A percentile compares a stretch with the other conserved stretches of the same genome.
These are phyloP conservation scores for Meiosimyza decipiens DNA, from an alignment of 2,888 invertebrate species.

Conservation along the genomic window DNA sequence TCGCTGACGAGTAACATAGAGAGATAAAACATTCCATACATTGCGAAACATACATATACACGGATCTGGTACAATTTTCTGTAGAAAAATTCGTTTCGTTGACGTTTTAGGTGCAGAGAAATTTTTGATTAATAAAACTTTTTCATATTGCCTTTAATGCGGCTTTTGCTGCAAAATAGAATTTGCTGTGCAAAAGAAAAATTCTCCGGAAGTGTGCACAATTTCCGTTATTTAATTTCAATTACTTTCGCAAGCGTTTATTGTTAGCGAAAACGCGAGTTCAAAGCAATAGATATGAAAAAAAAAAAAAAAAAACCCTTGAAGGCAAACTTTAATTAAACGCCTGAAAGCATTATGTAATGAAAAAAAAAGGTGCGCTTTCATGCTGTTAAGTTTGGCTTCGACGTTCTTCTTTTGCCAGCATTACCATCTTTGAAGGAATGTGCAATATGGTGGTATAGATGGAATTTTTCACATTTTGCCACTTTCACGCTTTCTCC, in stretches of 20 bases:
- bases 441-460: not conserved
- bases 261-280: no score
- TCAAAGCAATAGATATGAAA: no score
- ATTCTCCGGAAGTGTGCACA: not conserved
- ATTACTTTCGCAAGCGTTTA: not conserved
- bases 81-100: not conserved
- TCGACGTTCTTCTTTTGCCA: not conserved
- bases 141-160: not conserved
- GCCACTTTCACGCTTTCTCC: not conserved
- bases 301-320: not conserved
- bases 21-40: no score
- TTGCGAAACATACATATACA: not conserved
- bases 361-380: not conserved
- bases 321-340: slow-evolving; percentile 11
- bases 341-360: slow-evolving; percentile 25
- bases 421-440: not conserved
- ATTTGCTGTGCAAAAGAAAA: not conserved
- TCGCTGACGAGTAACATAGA: no score
- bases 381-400: no score
- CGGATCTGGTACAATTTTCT: not conserved
- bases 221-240: slow-evolving; percentile 25
- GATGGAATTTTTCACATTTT: not conserved
- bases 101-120: not conserved
- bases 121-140: not conserved
- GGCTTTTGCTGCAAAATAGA: not conserved